Conservation (phyloP, 1,140 invertebrate species). For the Drosophila pallidifrons region DNA sequence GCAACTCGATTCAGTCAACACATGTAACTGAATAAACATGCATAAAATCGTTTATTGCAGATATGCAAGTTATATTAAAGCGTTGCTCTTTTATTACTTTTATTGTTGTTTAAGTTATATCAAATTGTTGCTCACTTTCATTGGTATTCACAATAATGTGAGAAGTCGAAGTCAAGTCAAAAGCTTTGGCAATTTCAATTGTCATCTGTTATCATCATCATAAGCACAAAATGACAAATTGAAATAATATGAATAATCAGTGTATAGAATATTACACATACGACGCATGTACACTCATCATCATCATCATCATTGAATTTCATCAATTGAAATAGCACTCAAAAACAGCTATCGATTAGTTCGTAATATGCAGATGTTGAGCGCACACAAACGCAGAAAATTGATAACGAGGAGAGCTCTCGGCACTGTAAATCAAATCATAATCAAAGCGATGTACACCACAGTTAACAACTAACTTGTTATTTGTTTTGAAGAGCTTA, state of each 20-base stretch:
- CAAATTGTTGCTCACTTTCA: too few species aligned
- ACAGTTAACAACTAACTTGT: slow-evolving; percentile 45
- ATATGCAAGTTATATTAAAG: too few species aligned
- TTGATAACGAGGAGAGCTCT: slow-evolving; percentile 29
- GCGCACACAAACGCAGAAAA: background rate
- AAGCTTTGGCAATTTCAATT: too few species aligned
- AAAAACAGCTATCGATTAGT: slow-evolving; percentile 20
- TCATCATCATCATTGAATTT: background rate
- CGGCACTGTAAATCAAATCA: slow-evolving; percentile 45
- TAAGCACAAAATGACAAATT: background rate
- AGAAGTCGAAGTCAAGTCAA: too few species aligned
- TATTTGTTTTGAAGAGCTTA: slow-evolving; percentile 43
- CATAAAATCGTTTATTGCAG: too few species aligned
- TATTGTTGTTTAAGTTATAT: too few species aligned
- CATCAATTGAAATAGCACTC: slow-evolving; percentile 4
- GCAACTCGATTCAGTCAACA: too few species aligned
- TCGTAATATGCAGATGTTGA: slow-evolving; percentile 7
- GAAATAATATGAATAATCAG: background rate
- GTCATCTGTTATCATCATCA: too few species aligned
- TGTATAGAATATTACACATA: background rate
- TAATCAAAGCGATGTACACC: slow-evolving; percentile 34
- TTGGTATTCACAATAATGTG: too few species aligned
- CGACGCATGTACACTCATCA: background rate
- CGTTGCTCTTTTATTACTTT: too few species aligned
- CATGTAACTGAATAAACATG: too few species aligned